Evolutionary conservation across 2,113 vertebrate genomes (phyloP).

Genomic region (Oncorhynchus clarkii): DNA sequence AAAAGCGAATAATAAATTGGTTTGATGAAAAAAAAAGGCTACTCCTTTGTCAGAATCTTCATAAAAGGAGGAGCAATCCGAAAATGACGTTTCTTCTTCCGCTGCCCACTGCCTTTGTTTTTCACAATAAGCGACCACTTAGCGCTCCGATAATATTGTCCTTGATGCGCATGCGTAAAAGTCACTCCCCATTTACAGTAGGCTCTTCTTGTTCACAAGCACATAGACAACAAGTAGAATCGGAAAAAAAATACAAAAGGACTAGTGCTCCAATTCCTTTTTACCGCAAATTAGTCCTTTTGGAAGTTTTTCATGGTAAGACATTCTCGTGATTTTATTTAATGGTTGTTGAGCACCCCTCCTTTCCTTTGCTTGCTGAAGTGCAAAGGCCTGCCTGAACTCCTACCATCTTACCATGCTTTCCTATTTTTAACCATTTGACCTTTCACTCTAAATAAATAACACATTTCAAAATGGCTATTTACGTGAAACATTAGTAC

Average conservation of each 20-base stretch:
- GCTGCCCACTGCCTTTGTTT: conserved; percentile 63
- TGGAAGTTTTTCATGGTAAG: too few relatives aligned
- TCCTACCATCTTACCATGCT: neutral
- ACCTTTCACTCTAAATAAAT: too few relatives aligned
- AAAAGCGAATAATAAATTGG: neutral
- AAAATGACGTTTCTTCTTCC: conserved; percentile 18
- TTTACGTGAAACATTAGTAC: too few relatives aligned
- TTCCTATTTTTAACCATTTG: too few relatives aligned
- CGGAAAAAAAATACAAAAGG: too few relatives aligned
- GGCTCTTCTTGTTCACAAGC: neutral
- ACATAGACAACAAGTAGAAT: neutral
- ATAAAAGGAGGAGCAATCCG: conserved; percentile 27
- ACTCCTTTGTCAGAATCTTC: conserved; percentile 25
- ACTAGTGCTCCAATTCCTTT: too few relatives aligned
- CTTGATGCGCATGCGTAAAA: conserved; percentile 67
- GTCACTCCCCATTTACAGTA: conserved; percentile 48
- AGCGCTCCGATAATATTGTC: conserved; percentile 19
- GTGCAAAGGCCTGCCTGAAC: too few relatives aligned
- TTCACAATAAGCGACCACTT: conserved; percentile 55
- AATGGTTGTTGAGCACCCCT: too few relatives aligned
- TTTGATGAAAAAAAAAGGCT: neutral
- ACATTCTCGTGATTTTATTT: too few relatives aligned
- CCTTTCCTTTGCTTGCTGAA: too few relatives aligned
- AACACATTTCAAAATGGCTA: too few relatives aligned
- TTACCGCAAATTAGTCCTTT: too few relatives aligned